Evolutionary conservation across 2,888 invertebrate species (phyloP).

Genomic region (Drosophila diplacantha): DNA sequence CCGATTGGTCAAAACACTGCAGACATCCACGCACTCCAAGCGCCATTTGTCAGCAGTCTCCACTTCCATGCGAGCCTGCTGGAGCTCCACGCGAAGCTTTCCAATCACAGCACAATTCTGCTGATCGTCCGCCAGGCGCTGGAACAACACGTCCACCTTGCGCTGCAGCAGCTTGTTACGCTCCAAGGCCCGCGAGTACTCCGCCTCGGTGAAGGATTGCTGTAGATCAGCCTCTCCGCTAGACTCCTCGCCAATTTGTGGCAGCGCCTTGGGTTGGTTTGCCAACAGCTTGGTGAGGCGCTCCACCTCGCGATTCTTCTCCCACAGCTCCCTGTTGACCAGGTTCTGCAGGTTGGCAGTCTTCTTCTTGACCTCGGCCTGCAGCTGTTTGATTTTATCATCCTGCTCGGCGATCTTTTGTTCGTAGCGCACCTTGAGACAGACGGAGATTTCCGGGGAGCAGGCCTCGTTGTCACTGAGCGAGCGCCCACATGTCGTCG

Average conservation of each 20-base stretch:
- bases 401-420: slow-evolving; percentile 78
- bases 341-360: slow-evolving; percentile 78
- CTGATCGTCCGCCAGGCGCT: slow-evolving; percentile 63
- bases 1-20: slow-evolving; percentile 79
- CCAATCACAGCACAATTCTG: slow-evolving; percentile 57
- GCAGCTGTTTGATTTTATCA: slow-evolving; percentile 80
- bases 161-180: slow-evolving; percentile 75
- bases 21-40: slow-evolving; percentile 75
- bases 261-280: slow-evolving; percentile 39
- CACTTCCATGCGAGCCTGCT: slow-evolving; percentile 66
- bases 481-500: slow-evolving; percentile 55
- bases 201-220: slow-evolving; percentile 73
- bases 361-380: slow-evolving; percentile 76
- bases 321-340: slow-evolving; percentile 81
- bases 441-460: slow-evolving; percentile 64
- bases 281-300: slow-evolving; percentile 77
- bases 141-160: slow-evolving; percentile 73
- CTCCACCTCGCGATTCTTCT: slow-evolving; percentile 81
- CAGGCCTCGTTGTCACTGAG: slow-evolving; percentile 69
- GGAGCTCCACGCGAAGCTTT: slow-evolving; percentile 67
- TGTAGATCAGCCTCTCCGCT: slow-evolving; percentile 56
- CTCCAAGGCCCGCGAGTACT: slow-evolving; percentile 71
- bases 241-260: slow-evolving; percentile 48
- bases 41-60: slow-evolving; percentile 75
- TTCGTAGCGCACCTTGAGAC: slow-evolving; percentile 59